Percentiles rank a stretch among this genome's conserved stretches.
These are phyloP conservation scores for Sus cebifrons DNA, from an alignment of 2,797 vertebrate genomes.

Conservation along the genomic window DNA sequence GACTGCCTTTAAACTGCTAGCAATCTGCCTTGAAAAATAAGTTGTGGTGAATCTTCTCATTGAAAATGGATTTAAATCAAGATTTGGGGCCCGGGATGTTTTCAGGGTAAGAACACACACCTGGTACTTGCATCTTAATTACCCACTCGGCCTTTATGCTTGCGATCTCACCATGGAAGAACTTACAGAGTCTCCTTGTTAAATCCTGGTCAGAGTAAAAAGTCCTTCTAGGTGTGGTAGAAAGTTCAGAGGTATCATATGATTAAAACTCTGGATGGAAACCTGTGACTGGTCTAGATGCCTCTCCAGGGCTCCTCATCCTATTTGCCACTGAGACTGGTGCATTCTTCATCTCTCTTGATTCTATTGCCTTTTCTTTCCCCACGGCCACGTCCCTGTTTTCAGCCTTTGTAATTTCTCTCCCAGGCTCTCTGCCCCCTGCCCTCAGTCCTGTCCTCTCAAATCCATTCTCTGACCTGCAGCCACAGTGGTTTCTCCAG, in stretches of 20 bases:
- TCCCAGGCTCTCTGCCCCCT: background rate
- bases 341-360: background rate
- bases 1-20: background rate
- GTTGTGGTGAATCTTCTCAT: background rate
- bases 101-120: background rate
- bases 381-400: background rate
- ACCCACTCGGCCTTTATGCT: background rate
- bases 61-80: conserved; percentile 34
- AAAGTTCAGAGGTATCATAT: background rate
- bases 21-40: conserved; percentile 16
- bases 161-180: background rate
- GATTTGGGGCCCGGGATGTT: background rate
- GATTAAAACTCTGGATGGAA: conserved; percentile 1
- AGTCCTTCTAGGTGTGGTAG: background rate
- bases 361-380: background rate
- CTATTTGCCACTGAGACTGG: background rate
- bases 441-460: background rate
- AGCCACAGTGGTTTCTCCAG: conserved; percentile 1
- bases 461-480: background rate
- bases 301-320: background rate
- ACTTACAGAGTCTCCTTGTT: background rate
- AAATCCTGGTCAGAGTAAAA: background rate
- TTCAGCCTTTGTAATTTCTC: conserved; percentile 11
- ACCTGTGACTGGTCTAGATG: background rate
- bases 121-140: background rate